Percentiles rank a stretch among this genome's conserved stretches.
Conservation (phyloP, 1,140 invertebrate species). For the Sinonovacula constricta region DNA sequence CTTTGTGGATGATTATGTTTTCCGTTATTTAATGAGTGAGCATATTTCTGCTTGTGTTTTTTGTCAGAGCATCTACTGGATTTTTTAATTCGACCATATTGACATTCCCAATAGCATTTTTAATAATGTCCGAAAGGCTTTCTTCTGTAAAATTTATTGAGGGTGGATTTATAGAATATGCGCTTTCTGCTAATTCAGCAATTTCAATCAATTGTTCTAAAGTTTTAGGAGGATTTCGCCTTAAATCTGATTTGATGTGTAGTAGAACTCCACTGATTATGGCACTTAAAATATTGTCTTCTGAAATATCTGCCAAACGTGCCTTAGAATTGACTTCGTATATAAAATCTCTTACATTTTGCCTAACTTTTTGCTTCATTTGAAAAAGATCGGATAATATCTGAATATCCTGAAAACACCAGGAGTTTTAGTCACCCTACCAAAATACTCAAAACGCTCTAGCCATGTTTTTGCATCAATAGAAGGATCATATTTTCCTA, state of each 20-base stretch:
- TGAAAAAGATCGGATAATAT: constrained; percentile 9
- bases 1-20: not conserved
- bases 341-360: constrained; percentile 25
- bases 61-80: not conserved
- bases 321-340: not conserved
- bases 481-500: constrained; percentile 20
- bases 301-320: constrained; percentile 5
- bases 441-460: not conserved
- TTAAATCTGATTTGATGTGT: constrained; percentile 24
- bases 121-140: not conserved
- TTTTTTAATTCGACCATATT: constrained; percentile 11
- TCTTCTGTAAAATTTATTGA: constrained; percentile 10
- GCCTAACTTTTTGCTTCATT: constrained; percentile 22
- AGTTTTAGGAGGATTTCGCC: constrained; percentile 19
- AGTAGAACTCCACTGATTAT: constrained; percentile 10
- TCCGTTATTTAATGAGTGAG: not conserved
- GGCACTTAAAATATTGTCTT: constrained; percentile 32
- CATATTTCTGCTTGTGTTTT: not conserved
- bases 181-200: constrained; percentile 27
- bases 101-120: constrained; percentile 7
- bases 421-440: not conserved
- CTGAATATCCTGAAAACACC: too few species aligned
- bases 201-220: constrained; percentile 31
- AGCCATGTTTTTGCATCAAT: constrained; percentile 1
- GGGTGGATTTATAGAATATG: constrained; percentile 13